These are phyloP conservation scores for Stenopsyche tienmushanensis DNA, from an alignment of 1,140 invertebrate species.

Conservation along the genomic window DNA sequence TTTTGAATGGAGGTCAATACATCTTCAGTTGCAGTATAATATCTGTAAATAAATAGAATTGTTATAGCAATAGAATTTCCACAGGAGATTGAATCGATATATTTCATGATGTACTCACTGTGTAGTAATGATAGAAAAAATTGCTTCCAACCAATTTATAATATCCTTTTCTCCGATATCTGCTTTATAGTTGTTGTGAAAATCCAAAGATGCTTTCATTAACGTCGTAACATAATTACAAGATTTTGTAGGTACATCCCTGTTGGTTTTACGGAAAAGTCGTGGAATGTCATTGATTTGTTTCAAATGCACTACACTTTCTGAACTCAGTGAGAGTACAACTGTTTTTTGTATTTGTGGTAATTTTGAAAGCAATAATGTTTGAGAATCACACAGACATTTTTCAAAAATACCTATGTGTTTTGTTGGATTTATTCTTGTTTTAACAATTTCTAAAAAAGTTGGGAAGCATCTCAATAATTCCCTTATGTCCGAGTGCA, in stretches of 20 bases:
- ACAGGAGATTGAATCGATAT: constrained; percentile 4
- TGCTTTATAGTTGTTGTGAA: constrained; percentile 58
- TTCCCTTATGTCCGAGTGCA: constrained; percentile 54
- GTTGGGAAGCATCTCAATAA: constrained; percentile 50
- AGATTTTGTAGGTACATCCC: constrained; percentile 76
- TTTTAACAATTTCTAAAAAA: constrained; percentile 51
- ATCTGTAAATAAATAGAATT: constrained; percentile 58
- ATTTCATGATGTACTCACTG: constrained; percentile 59
- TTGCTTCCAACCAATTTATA: constrained; percentile 56
- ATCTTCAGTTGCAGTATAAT: constrained; percentile 77
- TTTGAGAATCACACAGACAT: constrained; percentile 55
- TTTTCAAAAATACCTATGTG: constrained; percentile 46
- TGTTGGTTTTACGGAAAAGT: constrained; percentile 89
- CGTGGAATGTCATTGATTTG: constrained; percentile 90
- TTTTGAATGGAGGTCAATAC: constrained; percentile 90
- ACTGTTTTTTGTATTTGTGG: constrained; percentile 59
- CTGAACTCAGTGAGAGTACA: constrained; percentile 58
- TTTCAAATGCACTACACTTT: constrained; percentile 62
- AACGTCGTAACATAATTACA: constrained; percentile 76
- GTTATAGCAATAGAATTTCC: not conserved
- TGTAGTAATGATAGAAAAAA: constrained; percentile 65
- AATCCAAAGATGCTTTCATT: constrained; percentile 63
- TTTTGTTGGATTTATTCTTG: constrained; percentile 48
- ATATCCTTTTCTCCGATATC: constrained; percentile 57
- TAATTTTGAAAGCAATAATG: constrained; percentile 53